Evolutionary conservation across 2,113 vertebrate genomes (phyloP).

Genomic region (Grammomys surdaster): DNA sequence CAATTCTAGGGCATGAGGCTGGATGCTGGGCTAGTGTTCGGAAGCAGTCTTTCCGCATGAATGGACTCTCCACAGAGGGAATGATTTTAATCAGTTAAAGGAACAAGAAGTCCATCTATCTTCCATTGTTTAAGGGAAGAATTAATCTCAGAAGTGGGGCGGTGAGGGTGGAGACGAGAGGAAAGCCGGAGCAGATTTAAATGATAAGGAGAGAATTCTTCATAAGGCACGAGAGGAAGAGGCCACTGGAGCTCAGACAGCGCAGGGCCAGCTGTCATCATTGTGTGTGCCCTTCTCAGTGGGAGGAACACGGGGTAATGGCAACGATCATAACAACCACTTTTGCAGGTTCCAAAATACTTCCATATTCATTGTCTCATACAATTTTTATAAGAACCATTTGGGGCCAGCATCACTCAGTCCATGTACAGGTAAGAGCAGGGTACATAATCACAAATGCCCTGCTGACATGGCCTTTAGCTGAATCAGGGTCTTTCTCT

Average conservation of each 20-base stretch:
- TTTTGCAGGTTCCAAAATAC: conserved; percentile 27
- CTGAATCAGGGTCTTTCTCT: background rate
- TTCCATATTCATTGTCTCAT: conserved; percentile 2
- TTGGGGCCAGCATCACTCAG: background rate
- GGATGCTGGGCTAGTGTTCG: background rate
- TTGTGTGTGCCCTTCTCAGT: background rate
- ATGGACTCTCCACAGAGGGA: conserved; percentile 56
- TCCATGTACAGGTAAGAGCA: too few relatives aligned
- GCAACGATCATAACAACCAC: background rate
- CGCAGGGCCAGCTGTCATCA: background rate
- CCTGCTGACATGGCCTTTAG: background rate
- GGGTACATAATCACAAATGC: background rate
- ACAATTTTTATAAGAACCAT: conserved; percentile 42
- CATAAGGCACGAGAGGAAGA: background rate
- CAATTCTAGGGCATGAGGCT: background rate
- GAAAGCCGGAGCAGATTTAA: conserved; percentile 39
- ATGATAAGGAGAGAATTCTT: conserved; percentile 46
- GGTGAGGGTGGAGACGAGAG: background rate
- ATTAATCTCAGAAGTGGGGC: conserved; percentile 38
- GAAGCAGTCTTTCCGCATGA: conserved; percentile 31
- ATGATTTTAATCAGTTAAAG: conserved; percentile 68
- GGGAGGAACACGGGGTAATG: background rate
- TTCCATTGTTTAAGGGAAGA: conserved; percentile 63
- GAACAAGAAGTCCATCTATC: conserved; percentile 34
- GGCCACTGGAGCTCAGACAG: background rate